phyloP scores from a whole-genome alignment of 1,140 invertebrate species.

The Aphis gossypii region DNA sequence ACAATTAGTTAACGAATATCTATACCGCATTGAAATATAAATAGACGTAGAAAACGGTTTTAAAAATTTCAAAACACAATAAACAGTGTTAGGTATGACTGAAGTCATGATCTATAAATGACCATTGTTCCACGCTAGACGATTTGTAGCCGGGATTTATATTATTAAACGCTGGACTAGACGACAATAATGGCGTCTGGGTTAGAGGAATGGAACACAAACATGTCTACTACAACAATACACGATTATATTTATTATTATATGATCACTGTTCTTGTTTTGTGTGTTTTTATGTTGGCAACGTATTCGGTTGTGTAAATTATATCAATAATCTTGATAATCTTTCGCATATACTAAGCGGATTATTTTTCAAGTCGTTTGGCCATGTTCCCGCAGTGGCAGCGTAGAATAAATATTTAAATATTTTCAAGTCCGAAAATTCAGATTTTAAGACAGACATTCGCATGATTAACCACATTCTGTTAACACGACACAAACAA shows the following conservation, averaged over 20 bases:
- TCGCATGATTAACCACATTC: background rate
- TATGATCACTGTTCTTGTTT: background rate
- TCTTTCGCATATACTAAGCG: background rate
- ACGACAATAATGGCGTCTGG: background rate
- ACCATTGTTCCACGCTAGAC: background rate
- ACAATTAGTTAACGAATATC: too few species aligned
- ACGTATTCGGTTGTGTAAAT: background rate
- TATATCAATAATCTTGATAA: background rate
- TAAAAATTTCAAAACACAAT: background rate
- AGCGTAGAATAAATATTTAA: background rate
- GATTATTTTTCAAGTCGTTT: background rate
- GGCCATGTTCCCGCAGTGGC: background rate
- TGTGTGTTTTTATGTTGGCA: background rate
- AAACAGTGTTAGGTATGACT: background rate
- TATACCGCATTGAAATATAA: background rate
- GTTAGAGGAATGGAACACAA: background rate
- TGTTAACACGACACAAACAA: background rate
- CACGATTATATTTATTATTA: constrained; percentile 1
- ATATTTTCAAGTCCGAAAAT: background rate
- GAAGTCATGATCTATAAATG: background rate
- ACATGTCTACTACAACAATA: background rate
- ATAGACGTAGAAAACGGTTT: background rate
- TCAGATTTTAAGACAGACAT: background rate
- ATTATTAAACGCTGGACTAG: background rate
- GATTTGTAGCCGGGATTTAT: background rate